Evolutionary conservation across 1,140 invertebrate genomes (phyloP), one percentile per base, ranked within the genome.

Genomic region (Halictus rubicundus): DNA sequence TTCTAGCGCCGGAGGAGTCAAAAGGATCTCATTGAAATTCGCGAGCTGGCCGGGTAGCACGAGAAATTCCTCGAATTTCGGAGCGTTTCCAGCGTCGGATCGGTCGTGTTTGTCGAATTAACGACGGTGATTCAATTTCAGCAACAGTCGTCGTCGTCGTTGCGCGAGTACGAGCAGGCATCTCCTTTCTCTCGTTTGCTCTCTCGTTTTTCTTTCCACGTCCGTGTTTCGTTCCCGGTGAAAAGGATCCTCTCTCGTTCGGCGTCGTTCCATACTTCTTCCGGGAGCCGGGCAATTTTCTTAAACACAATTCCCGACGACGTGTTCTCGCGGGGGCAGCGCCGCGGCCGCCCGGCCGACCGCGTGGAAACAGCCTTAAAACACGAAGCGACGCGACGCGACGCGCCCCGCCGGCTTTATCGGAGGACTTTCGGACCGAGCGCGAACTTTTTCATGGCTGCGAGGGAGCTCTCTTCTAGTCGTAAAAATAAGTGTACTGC

Each of bases 401-500:
- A 3, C 8, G 12, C 5, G 42, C 9, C 8, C 4, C 42, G 1
- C 21, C 5, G 54, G 54, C 54, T 57, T 57, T 57, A 57, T 57
- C 9, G 21, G 54, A 57, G 54, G 54, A 57, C 54, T 57, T 57
- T n/a, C 54, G 54, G 21, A 21, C 21, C 5, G 54, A 57, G 21
- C 54, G 8, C 54, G 54, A 57, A 57, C 54, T 57, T 57, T 52
- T 57, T n/a, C 54, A 57, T 57, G 54, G 19, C 21, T 57, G 8
- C 54, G 54, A 23, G 54, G 54, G 21, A 57, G n/a, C 21, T 57
- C 21, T 57, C 54, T 7, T n/a, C 54, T 57, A n/a, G 54, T 57
- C 54, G 54, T 57, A 57, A 57, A 57, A 57, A n/a, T 57, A 57
- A 57, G 54, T 57, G n/a, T 57, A 57, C 54, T 57, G 54, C 54